Evolutionary conservation across 2,797 vertebrate genomes (phyloP), one percentile per base, ranked within the genome.

Genomic region (Mallotus villosus): DNA sequence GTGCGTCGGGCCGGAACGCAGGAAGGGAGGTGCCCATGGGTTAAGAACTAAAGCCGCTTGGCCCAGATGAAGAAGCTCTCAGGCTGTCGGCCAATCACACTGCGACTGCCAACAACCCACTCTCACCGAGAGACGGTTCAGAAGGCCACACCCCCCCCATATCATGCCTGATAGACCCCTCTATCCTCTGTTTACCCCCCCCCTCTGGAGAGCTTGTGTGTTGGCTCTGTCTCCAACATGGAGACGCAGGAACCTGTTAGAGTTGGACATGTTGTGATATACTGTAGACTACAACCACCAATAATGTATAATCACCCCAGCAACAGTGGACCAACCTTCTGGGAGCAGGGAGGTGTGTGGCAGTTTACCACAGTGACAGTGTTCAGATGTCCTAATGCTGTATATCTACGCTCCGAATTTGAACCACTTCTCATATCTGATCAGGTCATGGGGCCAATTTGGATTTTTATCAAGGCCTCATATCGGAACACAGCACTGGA

Each of bases 41-140:
- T 89, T 92, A 91, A 92, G 88, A 89, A 70, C 87, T 90, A 93
- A 93, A 94, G 90, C 93, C 80, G 91, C 92, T 93, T 92, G 89
- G 86, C 87, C 81, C 86, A 87, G 88, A 92, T 92, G 88, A 90
- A 83, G 84, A 90, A 84, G 85, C 84, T 89, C 86, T 88, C 83
- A 77, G 90, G 89, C 88, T 78, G 72, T 78, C 85, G 90, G 89
- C 90, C 90, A 92, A 86, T 92, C 88, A 86, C 74, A 85, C 63
- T 63, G 74, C 32, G 74, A 85, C 81, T 87, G 86, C 81, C 89
- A 88, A 64, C 76, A 78, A 77, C 75, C 83, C 81, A 75, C 80
- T 87, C 80, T 86, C 77, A 79, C 71, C 87, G 86, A 81, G 79
- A 79, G 76, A 79, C 21, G 8, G 76, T 62, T 55, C 70, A 73